Conservation (phyloP, 1,140 invertebrate genomes). For the Cyclina sinensis region DNA sequence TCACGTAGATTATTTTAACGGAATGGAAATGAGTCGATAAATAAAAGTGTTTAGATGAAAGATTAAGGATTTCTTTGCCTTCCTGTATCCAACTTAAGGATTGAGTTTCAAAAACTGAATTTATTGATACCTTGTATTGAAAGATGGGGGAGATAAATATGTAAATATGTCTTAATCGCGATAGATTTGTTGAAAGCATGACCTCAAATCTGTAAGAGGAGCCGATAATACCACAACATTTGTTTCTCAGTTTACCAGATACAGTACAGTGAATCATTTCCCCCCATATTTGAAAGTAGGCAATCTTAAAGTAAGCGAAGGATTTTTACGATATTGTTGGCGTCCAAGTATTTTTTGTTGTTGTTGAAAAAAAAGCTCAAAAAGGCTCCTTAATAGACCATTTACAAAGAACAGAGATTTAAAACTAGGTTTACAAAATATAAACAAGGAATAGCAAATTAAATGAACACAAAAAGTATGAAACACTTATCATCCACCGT, state of each 20-base stretch:
- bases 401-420: too few relatives aligned
- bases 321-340: too few relatives aligned
- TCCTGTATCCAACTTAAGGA: not conserved
- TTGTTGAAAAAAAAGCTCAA: too few relatives aligned
- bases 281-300: not conserved
- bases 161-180: constrained; percentile 16
- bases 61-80: not conserved
- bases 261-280: too few relatives aligned
- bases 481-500: too few relatives aligned
- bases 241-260: not conserved
- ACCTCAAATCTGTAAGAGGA: not conserved
- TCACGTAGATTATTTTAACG: not conserved
- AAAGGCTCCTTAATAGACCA: too few relatives aligned
- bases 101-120: constrained; percentile 42
- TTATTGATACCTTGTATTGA: constrained; percentile 40
- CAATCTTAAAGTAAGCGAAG: too few relatives aligned
- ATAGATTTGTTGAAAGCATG: constrained; percentile 9
- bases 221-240: not conserved
- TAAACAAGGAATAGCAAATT: too few relatives aligned
- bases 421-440: too few relatives aligned
- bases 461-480: too few relatives aligned
- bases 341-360: too few relatives aligned
- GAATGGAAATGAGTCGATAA: not conserved
- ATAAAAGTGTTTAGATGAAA: constrained; percentile 10
- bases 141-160: constrained; percentile 40